Percentiles rank a stretch among this genome's conserved stretches.
These are phyloP conservation scores for Heliopora coerulea DNA, from an alignment of 92 coral and sea anemone species.

Conservation along the genomic window DNA sequence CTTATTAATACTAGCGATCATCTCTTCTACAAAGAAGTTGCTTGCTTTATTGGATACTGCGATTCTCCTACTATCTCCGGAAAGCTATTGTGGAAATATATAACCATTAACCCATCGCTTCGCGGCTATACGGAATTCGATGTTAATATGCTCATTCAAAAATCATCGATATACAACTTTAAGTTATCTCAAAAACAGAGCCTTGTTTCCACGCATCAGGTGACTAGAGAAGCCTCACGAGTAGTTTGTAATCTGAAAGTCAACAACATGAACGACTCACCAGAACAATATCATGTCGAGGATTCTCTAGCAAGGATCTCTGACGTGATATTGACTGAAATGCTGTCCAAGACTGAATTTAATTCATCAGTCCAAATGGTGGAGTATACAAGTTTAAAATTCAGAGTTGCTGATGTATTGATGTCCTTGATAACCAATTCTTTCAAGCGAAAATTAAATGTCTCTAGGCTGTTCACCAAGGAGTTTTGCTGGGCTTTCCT, in stretches of 20 bases:
- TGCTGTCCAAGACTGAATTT: constrained; percentile 6
- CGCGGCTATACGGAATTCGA: constrained; percentile 55
- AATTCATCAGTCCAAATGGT: constrained; percentile 10
- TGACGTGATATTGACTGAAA: constrained; percentile 28
- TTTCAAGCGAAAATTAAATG: neutral
- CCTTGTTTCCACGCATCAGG: constrained; percentile 63
- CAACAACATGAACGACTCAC: neutral
- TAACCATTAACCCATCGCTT: constrained; percentile 41
- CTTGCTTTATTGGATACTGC: constrained; percentile 59
- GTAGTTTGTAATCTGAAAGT: constrained; percentile 62
- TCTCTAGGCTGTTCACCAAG: neutral
- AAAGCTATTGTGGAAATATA: constrained; percentile 50
- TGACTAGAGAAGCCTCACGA: constrained; percentile 67
- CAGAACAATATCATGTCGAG: constrained; percentile 9
- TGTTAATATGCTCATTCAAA: constrained; percentile 57
- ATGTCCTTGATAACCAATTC: constrained; percentile 11
- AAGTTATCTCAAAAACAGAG: constrained; percentile 47
- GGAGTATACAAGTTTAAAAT: constrained; percentile 25
- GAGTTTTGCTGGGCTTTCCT: constrained; percentile 38
- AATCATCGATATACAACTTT: constrained; percentile 62
- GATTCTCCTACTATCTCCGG: constrained; percentile 62
- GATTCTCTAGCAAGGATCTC: constrained; percentile 56
- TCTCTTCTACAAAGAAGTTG: constrained; percentile 59
- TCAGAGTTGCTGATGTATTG: constrained; percentile 37
- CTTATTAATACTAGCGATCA: constrained; percentile 22